Base-by-base conservation (phyloP, 2,113 vertebrate genomes). In the Bolborhynchus lineola region DNA sequence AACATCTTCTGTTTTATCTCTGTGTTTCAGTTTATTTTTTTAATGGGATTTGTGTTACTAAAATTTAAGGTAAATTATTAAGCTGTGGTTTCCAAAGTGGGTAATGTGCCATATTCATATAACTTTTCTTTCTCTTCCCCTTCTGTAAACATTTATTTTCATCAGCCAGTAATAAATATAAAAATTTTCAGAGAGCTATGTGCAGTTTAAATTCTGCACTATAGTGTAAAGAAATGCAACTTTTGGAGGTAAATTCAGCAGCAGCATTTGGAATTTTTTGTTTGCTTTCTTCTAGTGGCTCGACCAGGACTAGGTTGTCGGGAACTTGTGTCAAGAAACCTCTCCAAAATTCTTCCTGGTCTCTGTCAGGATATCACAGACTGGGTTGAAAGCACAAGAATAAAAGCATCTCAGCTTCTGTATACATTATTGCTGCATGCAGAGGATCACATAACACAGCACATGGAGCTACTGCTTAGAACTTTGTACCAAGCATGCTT, bases 381-480 rank as follows among this genome's bases (percentile, higher is more conserved):
- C 97, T 99, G 99, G 99, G 98, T 99, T 87, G 98, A 90, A 23
- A 97, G 97, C 62, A 99, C 99, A 1, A 97, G 99, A 52, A 83
- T 99, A 86, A 99, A 99, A 97, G 98, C 99, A 0, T 98, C 99
- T 2, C 98, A 98, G 98, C 98, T 99, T 11, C 98, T 99, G 20
- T 91, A 85, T 0, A 97, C 98, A 4, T 97, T 99, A 71, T 42
- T 99, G 90, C 97, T 99, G 5, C 99, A 99, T 3, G 98, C 98
- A 0, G 99, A 99, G 95, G 99, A 99, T 96, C 99, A 99, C 95
- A 89, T 96, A 93, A 99, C 99, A 0, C 99, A 99, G 62, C 99
- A 99, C 95, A 98, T 99, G 95, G 99, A 99, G 81, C 88, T 98
- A 0, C 88, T 99, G 55, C 98, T 99, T 28, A 96, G 98, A 52